Conservation (phyloP, 2,113 vertebrate genomes). For the Phylloscopus whistleri region DNA sequence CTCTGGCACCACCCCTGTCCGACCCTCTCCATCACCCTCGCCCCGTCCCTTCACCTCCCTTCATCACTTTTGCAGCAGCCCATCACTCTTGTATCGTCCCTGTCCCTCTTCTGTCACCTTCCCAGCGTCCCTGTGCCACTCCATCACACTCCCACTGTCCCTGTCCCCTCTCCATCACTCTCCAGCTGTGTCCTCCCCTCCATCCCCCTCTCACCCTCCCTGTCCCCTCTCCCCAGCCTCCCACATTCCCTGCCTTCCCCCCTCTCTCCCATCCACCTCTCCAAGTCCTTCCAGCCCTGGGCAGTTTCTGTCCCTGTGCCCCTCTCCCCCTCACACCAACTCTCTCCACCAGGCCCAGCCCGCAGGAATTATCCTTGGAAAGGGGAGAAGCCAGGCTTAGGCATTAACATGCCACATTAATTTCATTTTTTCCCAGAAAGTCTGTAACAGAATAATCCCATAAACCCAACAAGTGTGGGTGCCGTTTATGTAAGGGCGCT, state of each 20-base stretch:
- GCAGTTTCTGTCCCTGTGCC: background rate
- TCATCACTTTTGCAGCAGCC: background rate
- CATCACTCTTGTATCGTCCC: background rate
- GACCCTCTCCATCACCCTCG: background rate
- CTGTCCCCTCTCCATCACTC: background rate
- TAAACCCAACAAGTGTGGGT: background rate
- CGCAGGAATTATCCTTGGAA: rapidly evolving
- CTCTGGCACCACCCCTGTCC: background rate
- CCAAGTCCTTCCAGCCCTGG: rapidly evolving
- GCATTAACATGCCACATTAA: background rate
- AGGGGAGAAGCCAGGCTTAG: background rate
- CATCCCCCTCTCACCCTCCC: too few species aligned
- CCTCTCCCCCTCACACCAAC: background rate
- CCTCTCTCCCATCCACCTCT: background rate
- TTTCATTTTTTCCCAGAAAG: slow-evolving; percentile 26
- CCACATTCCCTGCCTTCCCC: background rate
- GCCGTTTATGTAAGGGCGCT: background rate
- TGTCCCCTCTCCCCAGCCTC: background rate
- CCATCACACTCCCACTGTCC: background rate
- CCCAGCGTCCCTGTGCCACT: too few species aligned
- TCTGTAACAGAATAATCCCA: background rate
- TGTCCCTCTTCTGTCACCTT: background rate
- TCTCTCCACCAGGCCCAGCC: rapidly evolving
- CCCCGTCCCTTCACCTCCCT: background rate
- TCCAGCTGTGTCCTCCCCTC: background rate